Evolutionary conservation across 2,113 vertebrate genomes (phyloP), one percentile per base, ranked within the genome.

Genomic region (Indicator indicator): DNA sequence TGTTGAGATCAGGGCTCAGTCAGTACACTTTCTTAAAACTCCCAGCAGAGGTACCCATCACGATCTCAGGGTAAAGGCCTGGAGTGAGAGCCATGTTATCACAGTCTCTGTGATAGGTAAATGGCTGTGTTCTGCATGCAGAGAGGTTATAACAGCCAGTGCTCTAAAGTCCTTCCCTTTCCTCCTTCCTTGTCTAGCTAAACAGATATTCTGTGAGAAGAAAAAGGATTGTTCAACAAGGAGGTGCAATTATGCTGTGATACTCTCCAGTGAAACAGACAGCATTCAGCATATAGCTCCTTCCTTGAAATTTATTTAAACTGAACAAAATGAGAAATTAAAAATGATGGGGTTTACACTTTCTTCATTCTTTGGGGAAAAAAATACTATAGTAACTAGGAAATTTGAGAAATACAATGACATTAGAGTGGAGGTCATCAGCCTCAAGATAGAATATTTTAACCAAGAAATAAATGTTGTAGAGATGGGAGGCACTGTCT

Each of bases 111-210:
- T 16, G 20, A 68, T 36, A 62, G 78, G 58, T 30, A 62, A 54
- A 78, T 55, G 30, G 32, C 8, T 62, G 44, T 7, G 8, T 48
- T 70, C 56, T 36, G 56, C 40, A 18, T 1, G 8, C 42, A 77
- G 48, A 52, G 40, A 84, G 40, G 15, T 24, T 2, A 0, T 5
- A 32, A 3, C 1, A 40, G 16, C 11, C 2, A 0, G 5, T 9
- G 38, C 24, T 89, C 38, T 69, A 71, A 88, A 86, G 48, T 62
- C 46, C 40, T 89, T 65, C 42, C 75, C n/a, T 80, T 71, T 68
- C 13, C 32, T 93, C 16, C 62, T 86, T 91, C 76, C 54, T 60
- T 62, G 36, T 81, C n/a, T 58, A 81, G 36, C 40, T 69, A 69
- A 93, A 63, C 3, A 64, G 58, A 69, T 64, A 65, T 21, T 86